A percentile compares a stretch with the other conserved stretches of the same genome.
Conservation (phyloP, 2,113 vertebrate species). For the Hystrix brachyura region DNA sequence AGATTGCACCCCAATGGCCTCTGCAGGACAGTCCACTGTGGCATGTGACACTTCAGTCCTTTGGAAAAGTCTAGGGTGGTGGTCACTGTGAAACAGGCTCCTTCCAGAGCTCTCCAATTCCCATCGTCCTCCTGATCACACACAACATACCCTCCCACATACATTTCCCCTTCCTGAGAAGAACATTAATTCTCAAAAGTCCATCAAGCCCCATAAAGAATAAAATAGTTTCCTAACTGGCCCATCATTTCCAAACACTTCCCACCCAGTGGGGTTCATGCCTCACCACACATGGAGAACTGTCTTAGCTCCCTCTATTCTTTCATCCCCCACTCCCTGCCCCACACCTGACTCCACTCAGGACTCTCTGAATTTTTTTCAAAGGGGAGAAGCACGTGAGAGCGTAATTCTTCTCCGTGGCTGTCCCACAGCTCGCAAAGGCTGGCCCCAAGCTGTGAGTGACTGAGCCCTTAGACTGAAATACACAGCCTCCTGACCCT, state of each 20-base stretch:
- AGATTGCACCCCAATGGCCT: background rate
- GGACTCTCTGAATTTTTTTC: background rate
- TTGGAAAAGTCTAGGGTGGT: background rate
- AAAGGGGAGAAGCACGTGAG: background rate
- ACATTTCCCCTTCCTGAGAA: background rate
- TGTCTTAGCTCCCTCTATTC: too few relatives aligned
- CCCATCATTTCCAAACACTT: background rate
- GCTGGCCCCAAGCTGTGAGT: background rate
- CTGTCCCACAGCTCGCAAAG: too few relatives aligned
- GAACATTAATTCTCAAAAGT: background rate
- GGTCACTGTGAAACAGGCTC: background rate
- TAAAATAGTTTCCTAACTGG: background rate
- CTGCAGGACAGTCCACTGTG: background rate
- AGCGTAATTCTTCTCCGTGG: background rate
- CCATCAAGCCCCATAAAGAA: background rate
- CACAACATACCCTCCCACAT: background rate
- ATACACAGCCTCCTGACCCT: accelerated
- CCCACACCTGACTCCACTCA: accelerated
- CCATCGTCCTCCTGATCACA: background rate
- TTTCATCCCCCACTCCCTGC: background rate
- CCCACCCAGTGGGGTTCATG: background rate
- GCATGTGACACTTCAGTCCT: background rate
- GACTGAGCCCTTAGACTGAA: background rate
- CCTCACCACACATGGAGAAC: background rate
- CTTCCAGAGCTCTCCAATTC: background rate